A percentile compares a stretch with the other conserved stretches of the same genome.
Evolutionary conservation across 2,888 invertebrate genomes (phyloP).

Genomic region (Cephus nigrinus): DNA sequence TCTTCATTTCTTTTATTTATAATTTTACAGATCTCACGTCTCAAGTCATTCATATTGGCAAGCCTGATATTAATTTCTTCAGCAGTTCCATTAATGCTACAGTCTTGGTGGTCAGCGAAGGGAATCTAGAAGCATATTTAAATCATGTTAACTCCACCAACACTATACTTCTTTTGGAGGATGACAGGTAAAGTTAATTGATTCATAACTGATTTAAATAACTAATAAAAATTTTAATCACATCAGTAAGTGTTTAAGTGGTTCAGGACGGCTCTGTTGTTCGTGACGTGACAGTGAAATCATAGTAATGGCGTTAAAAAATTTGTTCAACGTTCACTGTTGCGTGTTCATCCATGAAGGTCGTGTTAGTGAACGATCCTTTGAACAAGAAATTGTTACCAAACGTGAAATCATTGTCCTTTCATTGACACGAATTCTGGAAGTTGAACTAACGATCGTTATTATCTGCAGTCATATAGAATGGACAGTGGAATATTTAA

Average conservation of each 20-base stretch:
- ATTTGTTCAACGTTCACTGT: not conserved
- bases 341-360: not conserved
- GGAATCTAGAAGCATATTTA: slow-evolving; percentile 45
- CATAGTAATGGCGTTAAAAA: not conserved
- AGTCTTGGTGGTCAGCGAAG: slow-evolving; percentile 53
- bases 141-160: slow-evolving; percentile 45
- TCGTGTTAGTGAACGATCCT: not conserved
- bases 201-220: not conserved
- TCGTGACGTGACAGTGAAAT: not conserved
- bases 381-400: not conserved
- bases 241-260: not conserved
- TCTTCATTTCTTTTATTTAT: not conserved
- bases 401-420: not conserved
- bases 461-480: too few species aligned
- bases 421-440: not conserved
- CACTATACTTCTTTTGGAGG: slow-evolving; percentile 53
- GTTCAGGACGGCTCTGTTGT: not conserved
- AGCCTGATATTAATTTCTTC: slow-evolving; percentile 47
- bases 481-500: not conserved
- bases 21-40: slow-evolving; percentile 43
- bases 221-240: not conserved
- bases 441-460: not conserved
- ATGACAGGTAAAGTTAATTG: slow-evolving; percentile 44
- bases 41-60: slow-evolving; percentile 55
- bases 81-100: slow-evolving; percentile 45